Evolutionary conservation across 2,797 vertebrate genomes (phyloP).

Genomic region (Hemitrygon akajei): DNA sequence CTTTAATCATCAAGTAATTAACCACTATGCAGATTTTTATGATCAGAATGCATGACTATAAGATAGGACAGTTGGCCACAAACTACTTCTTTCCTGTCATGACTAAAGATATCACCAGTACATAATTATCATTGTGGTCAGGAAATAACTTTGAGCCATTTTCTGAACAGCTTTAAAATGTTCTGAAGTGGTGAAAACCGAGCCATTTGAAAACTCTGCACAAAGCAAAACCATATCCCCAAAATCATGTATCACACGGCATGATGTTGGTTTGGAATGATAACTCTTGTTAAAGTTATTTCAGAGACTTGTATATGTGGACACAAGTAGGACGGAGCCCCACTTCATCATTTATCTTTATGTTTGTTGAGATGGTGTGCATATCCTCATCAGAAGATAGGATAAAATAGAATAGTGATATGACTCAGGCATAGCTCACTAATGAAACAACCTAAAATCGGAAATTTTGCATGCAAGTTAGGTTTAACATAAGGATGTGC

Average conservation of each 20-base stretch:
- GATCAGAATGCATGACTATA: neutral
- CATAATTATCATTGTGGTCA: conserved; percentile 3
- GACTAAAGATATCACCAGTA: neutral
- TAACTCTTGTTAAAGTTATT: neutral
- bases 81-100: neutral
- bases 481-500: too few species aligned
- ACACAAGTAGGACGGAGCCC: too few species aligned
- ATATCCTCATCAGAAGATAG: too few species aligned
- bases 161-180: neutral
- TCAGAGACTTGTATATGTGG: too few species aligned
- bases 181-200: neutral
- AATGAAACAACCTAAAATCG: too few species aligned
- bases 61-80: neutral
- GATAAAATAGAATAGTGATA: too few species aligned
- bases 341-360: too few species aligned
- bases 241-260: neutral
- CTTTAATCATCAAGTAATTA: conserved; percentile 8
- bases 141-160: neutral
- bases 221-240: neutral
- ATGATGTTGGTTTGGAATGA: neutral
- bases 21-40: neutral
- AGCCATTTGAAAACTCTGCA: neutral
- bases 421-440: too few species aligned
- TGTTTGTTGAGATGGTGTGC: too few species aligned
- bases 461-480: too few species aligned